Evolutionary conservation across 2,113 vertebrate genomes (phyloP).

Genomic region (Coptodon bakossiorum): DNA sequence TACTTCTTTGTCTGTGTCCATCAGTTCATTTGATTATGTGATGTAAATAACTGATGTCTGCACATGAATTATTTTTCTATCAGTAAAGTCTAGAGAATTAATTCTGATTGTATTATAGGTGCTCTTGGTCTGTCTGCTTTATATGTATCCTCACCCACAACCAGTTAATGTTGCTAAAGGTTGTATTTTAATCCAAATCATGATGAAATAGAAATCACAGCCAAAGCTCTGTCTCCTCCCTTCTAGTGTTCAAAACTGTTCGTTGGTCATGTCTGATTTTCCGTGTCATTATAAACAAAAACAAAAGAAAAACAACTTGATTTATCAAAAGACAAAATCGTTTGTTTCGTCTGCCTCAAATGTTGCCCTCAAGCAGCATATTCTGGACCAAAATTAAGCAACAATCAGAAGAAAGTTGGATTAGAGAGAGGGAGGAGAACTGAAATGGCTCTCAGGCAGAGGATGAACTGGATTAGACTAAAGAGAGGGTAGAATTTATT

Average conservation of each 20-base stretch:
- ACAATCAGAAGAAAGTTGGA: background rate
- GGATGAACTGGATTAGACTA: background rate
- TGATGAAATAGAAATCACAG: rapidly evolving
- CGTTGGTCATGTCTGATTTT: background rate
- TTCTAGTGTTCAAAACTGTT: background rate
- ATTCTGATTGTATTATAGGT: background rate
- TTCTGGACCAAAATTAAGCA: background rate
- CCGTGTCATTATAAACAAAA: background rate
- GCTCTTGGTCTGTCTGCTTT: background rate
- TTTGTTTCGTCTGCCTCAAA: background rate
- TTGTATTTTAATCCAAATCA: background rate
- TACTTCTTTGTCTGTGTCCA: background rate
- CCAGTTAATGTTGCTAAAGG: background rate
- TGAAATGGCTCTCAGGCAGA: background rate
- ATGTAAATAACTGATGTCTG: background rate
- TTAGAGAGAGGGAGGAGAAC: background rate
- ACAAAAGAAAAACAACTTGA: background rate
- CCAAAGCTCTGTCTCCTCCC: background rate
- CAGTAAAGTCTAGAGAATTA: background rate
- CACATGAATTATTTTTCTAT: background rate
- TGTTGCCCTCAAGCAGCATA: background rate
- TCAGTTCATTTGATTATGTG: background rate
- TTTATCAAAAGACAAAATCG: background rate
- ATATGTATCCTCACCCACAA: background rate
- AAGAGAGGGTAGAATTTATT: background rate